phyloP scores from a whole-genome alignment of 2,888 invertebrate genomes.

The Drosophila robusta region DNA sequence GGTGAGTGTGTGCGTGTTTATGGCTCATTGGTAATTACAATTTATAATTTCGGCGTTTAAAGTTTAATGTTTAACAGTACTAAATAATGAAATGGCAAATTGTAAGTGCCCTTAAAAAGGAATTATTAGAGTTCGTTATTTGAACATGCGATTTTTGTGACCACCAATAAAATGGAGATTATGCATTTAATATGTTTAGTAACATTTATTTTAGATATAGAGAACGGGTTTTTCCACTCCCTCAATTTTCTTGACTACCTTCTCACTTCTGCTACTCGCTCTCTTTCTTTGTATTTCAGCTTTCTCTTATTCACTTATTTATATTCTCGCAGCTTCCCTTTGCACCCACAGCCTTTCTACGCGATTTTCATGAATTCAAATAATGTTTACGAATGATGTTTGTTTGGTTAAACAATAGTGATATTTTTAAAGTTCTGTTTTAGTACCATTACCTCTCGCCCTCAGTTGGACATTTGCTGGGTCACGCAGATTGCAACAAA shows the following conservation, averaged over 20 bases:
- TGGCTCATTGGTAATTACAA: conserved; percentile 40
- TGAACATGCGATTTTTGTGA: no score
- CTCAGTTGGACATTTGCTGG: no score
- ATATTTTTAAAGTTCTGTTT: background rate
- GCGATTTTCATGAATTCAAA: background rate
- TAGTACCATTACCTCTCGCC: background rate
- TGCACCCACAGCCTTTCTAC: no score
- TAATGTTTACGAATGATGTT: background rate
- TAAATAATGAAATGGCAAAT: conserved; percentile 31
- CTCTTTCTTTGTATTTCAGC: no score
- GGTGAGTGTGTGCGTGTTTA: conserved; percentile 8
- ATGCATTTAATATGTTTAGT: no score
- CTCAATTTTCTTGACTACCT: background rate
- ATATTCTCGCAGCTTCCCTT: no score
- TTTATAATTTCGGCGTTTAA: conserved; percentile 13
- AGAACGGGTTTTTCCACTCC: background rate
- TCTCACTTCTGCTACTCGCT: no score
- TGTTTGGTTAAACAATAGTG: conserved; percentile 1
- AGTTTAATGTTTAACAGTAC: background rate
- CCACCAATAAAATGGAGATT: no score
- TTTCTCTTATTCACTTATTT: no score
- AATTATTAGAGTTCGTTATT: conserved; percentile 1
- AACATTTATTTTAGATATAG: no score
- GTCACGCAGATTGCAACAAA: conserved; percentile 23
- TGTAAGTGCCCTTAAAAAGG: conserved; percentile 15